A percentile compares a stretch with the other conserved stretches of the same genome.
phyloP scores from a whole-genome alignment of 2,888 invertebrate species.

The Xylophagus ater region DNA sequence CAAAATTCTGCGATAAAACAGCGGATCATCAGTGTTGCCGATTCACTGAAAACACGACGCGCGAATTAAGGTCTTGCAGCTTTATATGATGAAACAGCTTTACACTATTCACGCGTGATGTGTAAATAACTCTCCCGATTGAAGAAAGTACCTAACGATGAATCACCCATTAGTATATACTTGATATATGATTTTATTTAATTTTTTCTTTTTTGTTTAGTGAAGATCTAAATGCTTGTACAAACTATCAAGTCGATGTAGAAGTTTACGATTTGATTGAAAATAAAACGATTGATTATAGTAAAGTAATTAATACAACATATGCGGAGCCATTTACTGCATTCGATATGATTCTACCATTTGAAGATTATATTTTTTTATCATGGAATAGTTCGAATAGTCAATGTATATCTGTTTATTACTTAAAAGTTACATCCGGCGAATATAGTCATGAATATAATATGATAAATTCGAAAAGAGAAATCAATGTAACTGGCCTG shows the following conservation, averaged over 20 bases:
- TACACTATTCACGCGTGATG: no score
- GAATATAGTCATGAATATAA: neutral
- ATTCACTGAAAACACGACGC: no score
- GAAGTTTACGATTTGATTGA: slow-evolving; percentile 16
- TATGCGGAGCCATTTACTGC: slow-evolving; percentile 18
- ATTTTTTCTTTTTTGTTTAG: slow-evolving; percentile 18
- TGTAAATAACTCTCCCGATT: no score
- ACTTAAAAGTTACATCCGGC: neutral
- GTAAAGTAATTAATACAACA: slow-evolving; percentile 21
- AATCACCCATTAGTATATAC: no score
- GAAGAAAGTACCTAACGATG: no score
- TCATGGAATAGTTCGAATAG: slow-evolving; percentile 2
- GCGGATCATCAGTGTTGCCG: no score
- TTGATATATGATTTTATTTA: slow-evolving; percentile 2
- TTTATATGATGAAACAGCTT: no score
- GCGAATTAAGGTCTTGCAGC: no score
- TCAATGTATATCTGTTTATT: slow-evolving; percentile 4
- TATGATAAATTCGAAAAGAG: neutral
- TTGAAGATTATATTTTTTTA: slow-evolving; percentile 6
- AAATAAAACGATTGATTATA: slow-evolving; percentile 15
- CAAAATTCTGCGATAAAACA: no score
- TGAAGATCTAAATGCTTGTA: slow-evolving; percentile 29
- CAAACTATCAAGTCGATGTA: slow-evolving; percentile 24
- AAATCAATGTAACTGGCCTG: slow-evolving; percentile 2
- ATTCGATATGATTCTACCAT: neutral